Percentiles rank a stretch among this genome's conserved stretches.
phyloP scores from a whole-genome alignment of 2,113 vertebrate genomes.

The Hymenochirus boettgeri region DNA sequence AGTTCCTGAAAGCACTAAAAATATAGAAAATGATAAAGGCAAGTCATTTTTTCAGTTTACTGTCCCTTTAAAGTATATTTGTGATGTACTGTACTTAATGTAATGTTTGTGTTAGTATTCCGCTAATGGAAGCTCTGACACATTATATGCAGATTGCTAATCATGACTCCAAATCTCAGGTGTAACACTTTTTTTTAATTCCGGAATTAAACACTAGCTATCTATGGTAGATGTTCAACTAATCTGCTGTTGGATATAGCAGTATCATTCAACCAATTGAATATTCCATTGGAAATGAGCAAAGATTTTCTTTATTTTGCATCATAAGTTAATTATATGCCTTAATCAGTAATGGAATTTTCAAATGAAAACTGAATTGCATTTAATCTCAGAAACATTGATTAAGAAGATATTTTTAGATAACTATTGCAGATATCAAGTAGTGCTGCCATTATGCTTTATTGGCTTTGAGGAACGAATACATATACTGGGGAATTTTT shows the following conservation, averaged over 20 bases:
- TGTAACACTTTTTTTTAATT: constrained; percentile 10
- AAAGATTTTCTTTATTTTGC: constrained; percentile 40
- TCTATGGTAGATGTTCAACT: constrained; percentile 14
- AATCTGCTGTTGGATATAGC: constrained; percentile 34
- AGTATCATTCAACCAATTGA: constrained; percentile 32
- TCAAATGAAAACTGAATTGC: constrained; percentile 24
- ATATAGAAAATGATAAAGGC: too few species aligned
- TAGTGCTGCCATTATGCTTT: too few species aligned
- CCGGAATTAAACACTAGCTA: constrained; percentile 37
- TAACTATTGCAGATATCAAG: too few species aligned
- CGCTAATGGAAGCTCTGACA: too few species aligned
- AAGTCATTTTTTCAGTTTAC: too few species aligned
- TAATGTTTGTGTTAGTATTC: too few species aligned
- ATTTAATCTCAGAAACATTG: constrained; percentile 30
- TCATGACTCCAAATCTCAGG: constrained; percentile 19
- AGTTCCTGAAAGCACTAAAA: too few species aligned
- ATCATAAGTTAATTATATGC: constrained; percentile 36
- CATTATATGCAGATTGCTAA: not conserved
- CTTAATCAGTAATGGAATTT: constrained; percentile 30
- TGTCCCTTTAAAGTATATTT: too few species aligned
- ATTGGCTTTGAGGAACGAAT: too few species aligned
- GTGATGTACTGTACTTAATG: too few species aligned
- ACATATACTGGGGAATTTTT: too few species aligned
- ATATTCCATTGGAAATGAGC: constrained; percentile 30
- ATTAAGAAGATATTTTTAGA: constrained; percentile 12